A percentile compares a stretch with the other conserved stretches of the same genome.
Conservation (phyloP, 2,888 invertebrate genomes). For the Caenorhabditis afra region DNA sequence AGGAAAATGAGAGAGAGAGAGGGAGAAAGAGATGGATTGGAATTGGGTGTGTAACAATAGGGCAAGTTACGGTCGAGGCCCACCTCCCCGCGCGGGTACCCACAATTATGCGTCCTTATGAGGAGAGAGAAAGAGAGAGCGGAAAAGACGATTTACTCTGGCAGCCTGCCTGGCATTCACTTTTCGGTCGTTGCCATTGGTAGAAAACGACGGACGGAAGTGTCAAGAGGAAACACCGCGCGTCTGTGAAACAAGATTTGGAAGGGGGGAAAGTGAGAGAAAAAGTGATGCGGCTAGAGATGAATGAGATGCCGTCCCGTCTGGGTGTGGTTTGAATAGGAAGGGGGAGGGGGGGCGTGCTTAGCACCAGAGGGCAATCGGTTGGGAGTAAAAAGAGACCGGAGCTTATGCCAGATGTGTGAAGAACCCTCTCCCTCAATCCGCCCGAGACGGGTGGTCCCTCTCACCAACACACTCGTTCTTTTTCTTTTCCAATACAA, state of each 20-base stretch:
- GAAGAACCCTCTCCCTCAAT: constrained; percentile 6
- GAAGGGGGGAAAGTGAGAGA: constrained; percentile 43
- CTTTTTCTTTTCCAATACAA: constrained; percentile 26
- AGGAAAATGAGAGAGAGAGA: neutral
- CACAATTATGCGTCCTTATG: constrained; percentile 52
- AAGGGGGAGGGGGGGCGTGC: constrained; percentile 11
- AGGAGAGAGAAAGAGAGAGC: constrained; percentile 15
- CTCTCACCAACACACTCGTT: neutral
- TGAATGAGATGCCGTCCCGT: constrained; percentile 25
- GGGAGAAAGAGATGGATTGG: neutral
- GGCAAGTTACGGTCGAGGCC: constrained; percentile 43
- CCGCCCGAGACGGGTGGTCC: neutral
- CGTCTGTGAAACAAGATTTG: constrained; percentile 24
- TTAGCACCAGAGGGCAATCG: constrained; percentile 31
- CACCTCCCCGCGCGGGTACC: constrained; percentile 15
- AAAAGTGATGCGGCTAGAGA: constrained; percentile 32
- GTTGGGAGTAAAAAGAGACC: constrained; percentile 25
- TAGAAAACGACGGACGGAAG: constrained; percentile 6
- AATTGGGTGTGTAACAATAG: constrained; percentile 37
- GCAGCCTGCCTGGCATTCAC: neutral
- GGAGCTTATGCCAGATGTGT: constrained; percentile 47
- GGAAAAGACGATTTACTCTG: constrained; percentile 37
- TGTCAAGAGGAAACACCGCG: constrained; percentile 29
- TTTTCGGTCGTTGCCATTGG: neutral
- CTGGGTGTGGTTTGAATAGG: constrained; percentile 38